These are phyloP conservation scores for Acropternis orthonyx DNA, from an alignment of 2,797 vertebrate species.

Conservation along the genomic window DNA sequence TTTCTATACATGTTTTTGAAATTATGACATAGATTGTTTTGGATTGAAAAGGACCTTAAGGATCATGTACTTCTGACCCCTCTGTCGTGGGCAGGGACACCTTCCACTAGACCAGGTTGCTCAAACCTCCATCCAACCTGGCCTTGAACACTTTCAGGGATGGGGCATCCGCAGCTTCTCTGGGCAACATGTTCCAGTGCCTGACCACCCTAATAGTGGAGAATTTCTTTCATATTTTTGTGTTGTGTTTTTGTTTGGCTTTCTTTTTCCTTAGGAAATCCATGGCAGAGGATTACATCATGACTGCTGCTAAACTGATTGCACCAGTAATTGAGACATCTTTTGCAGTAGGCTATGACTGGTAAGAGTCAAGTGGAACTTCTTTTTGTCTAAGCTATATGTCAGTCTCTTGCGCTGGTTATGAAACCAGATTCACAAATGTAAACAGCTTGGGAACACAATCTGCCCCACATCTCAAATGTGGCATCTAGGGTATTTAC, in stretches of 20 bases:
- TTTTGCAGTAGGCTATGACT: constrained; percentile 94
- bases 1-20: not conserved
- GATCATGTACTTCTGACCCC: not conserved
- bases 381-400: not conserved
- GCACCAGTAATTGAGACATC: constrained; percentile 91
- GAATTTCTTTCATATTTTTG: not conserved
- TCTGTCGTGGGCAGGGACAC: not conserved
- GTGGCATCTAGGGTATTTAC: not conserved
- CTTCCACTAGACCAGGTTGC: not conserved
- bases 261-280: constrained; percentile 79
- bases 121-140: not conserved
- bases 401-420: not conserved
- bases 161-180: not conserved
- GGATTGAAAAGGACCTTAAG: not conserved
- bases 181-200: not conserved
- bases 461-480: not conserved
- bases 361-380: constrained; percentile 74
- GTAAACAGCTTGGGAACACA: not conserved
- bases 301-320: constrained; percentile 96
- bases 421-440: not conserved
- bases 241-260: not conserved
- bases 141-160: not conserved
- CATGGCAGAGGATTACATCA: constrained; percentile 93
- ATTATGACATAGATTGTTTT: not conserved
- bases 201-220: not conserved